A percentile compares a stretch with the other conserved stretches of the same genome.
Evolutionary conservation across 2,888 invertebrate species (phyloP).

Genomic region (Zaprionus obscuricornis): DNA sequence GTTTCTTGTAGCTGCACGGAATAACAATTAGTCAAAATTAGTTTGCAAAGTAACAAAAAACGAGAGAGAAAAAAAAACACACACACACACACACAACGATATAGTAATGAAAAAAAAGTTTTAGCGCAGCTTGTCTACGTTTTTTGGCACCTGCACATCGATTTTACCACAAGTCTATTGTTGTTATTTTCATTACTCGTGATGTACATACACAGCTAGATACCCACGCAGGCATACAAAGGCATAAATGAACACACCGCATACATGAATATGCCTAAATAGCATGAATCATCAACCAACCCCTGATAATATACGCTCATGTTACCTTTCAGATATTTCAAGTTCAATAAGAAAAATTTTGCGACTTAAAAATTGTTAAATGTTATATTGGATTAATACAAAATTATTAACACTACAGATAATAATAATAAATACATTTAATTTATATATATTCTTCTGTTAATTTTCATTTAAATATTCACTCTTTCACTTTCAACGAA

Average conservation of each 20-base stretch:
- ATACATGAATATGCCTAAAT: slow-evolving; percentile 30
- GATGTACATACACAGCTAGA: slow-evolving; percentile 19
- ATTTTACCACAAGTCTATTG: slow-evolving; percentile 49
- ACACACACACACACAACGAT: slow-evolving; percentile 7
- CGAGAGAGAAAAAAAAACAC: background rate
- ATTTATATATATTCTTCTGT: too few relatives aligned
- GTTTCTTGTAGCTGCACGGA: slow-evolving; percentile 49
- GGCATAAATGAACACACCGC: slow-evolving; percentile 16
- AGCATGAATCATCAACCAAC: slow-evolving; percentile 64
- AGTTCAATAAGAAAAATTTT: background rate
- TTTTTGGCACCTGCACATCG: slow-evolving; percentile 33
- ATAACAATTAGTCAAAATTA: slow-evolving; percentile 53
- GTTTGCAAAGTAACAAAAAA: background rate
- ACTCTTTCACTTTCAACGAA: too few relatives aligned
- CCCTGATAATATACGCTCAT: slow-evolving; percentile 35
- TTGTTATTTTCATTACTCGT: slow-evolving; percentile 66
- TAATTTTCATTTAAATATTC: background rate
- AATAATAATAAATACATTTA: too few relatives aligned
- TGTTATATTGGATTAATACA: too few relatives aligned
- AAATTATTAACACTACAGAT: too few relatives aligned
- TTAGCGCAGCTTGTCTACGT: slow-evolving; percentile 3
- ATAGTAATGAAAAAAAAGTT: background rate
- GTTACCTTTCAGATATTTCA: slow-evolving; percentile 15
- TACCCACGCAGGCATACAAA: background rate
- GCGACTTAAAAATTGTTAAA: too few relatives aligned